Evolutionary conservation across 2,113 vertebrate genomes (phyloP).

Genomic region (Labeo rohita): DNA sequence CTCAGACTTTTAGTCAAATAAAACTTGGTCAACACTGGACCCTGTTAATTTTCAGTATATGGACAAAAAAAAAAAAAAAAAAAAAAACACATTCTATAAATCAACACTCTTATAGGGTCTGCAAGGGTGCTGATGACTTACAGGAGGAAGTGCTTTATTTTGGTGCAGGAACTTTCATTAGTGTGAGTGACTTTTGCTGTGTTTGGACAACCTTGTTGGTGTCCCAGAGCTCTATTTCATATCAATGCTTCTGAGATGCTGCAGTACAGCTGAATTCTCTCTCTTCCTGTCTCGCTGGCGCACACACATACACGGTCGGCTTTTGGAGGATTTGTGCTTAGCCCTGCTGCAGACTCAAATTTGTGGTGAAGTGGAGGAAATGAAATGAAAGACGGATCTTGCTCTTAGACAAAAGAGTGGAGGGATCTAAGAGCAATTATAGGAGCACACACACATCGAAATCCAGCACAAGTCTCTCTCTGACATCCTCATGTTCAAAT

Average conservation of each 20-base stretch:
- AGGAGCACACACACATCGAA: background rate
- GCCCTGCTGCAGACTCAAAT: constrained; percentile 34
- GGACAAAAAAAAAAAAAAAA: too few species aligned
- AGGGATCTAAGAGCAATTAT: constrained; percentile 41
- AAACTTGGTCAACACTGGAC: too few species aligned
- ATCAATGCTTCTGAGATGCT: constrained; percentile 29
- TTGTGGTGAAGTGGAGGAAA: constrained; percentile 41
- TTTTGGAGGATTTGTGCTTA: constrained; percentile 42
- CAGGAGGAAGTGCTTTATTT: constrained; percentile 26
- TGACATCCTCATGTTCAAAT: background rate
- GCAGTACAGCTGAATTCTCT: constrained; percentile 26
- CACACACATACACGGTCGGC: background rate
- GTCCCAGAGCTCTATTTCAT: constrained; percentile 10
- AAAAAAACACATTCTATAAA: too few species aligned
- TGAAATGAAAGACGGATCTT: constrained; percentile 46
- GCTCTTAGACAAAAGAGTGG: constrained; percentile 37
- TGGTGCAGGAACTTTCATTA: constrained; percentile 43
- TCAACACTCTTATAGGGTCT: background rate
- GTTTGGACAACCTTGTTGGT: constrained; percentile 23
- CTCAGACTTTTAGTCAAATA: too few species aligned
- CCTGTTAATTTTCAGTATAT: too few species aligned
- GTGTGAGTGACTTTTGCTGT: constrained; percentile 22
- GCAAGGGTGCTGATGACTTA: constrained; percentile 40
- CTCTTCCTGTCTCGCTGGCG: background rate
- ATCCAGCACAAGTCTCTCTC: constrained; percentile 1